Evolutionary conservation across 2,797 vertebrate genomes (phyloP), one percentile per base, ranked within the genome.

Genomic region (Alexandromys oeconomus): DNA sequence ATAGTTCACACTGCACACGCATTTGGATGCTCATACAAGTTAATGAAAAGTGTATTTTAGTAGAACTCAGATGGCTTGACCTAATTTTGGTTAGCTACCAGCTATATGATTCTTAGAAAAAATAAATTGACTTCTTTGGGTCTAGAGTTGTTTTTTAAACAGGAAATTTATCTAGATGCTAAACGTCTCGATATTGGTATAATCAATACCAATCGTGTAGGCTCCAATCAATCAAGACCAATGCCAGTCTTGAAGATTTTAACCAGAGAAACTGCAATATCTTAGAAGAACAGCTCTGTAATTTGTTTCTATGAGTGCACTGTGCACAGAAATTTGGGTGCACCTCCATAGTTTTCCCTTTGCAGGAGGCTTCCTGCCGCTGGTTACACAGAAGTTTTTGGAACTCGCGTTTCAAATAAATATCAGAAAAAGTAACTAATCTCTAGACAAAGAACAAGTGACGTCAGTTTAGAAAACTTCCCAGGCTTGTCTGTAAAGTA

Each of bases 101-200:
- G 61, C 19, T 92, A 21, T 63, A 27, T 21, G 61, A 57, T 13
- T 54, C 27, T 79, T 43, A 25, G 19, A 95, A 96, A 95, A 96
- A 92, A 86, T 93, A 13, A 89, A 37, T 69, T 80, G 40, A 65
- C 14, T 77, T 96, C 74, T 84, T 73, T 87, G 63, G 94, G n/a
- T 69, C 13, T 78, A 95, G 87, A 46, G 40, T 67, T 96, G 63
- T 74, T 93, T 92, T 95, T 59, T 40, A 93, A 91, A 71, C 74
- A 89, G 73, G 69, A 34, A 94, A 48, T 34, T 17, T 37, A 23
- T 25, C 40, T 81, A 69, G 29, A 63, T 59, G 25, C 27, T 54
- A 95, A 95, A 59, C 3, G 31, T 78, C 11, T 93, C 29, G 63
- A 59, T 14, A 57, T 40, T 61, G 59, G 74, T 59, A 19, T 77